Percentiles rank a stretch among this genome's conserved stretches.
These are phyloP conservation scores for Heteromurus nitidus DNA, from an alignment of 2,888 invertebrate genomes.

Conservation along the genomic window DNA sequence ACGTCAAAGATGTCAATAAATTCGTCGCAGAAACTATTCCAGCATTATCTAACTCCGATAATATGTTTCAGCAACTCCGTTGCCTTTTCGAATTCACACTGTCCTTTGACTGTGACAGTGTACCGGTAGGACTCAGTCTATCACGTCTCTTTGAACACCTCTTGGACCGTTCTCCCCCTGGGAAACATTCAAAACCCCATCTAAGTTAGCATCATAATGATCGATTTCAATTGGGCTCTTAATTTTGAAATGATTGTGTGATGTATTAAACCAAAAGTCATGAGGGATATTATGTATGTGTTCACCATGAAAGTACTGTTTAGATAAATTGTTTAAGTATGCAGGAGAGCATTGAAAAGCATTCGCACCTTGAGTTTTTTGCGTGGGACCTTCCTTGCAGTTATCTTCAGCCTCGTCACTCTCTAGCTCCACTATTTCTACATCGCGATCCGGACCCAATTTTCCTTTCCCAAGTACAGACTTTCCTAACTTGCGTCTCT, in stretches of 20 bases:
- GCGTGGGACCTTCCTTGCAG: background rate
- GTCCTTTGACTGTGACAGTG: background rate
- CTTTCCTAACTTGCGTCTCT: background rate
- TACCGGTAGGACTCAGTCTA: slow-evolving; percentile 14
- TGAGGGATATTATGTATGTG: slow-evolving; percentile 37
- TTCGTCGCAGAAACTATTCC: too few species aligned
- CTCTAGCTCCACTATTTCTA: slow-evolving; percentile 26
- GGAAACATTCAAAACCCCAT: slow-evolving; percentile 32
- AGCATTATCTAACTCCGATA: background rate
- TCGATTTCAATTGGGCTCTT: too few species aligned
- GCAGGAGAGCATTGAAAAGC: background rate
- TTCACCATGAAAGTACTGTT: slow-evolving; percentile 31
- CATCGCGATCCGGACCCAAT: slow-evolving; percentile 18
- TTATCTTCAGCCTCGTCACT: slow-evolving; percentile 34
- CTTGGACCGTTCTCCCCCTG: slow-evolving; percentile 26
- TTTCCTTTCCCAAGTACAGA: background rate
- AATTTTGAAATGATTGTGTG: too few species aligned
- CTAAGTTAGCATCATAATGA: background rate
- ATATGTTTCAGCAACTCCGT: background rate
- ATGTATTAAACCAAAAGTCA: slow-evolving; percentile 54
- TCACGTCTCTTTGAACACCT: slow-evolving; percentile 32
- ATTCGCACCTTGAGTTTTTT: background rate
- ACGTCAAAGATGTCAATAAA: too few species aligned
- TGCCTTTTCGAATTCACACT: slow-evolving; percentile 1
- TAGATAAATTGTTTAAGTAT: background rate